These are phyloP conservation scores for Thymelicus acteon DNA, from an alignment of 2,888 invertebrate genomes.

Conservation along the genomic window DNA sequence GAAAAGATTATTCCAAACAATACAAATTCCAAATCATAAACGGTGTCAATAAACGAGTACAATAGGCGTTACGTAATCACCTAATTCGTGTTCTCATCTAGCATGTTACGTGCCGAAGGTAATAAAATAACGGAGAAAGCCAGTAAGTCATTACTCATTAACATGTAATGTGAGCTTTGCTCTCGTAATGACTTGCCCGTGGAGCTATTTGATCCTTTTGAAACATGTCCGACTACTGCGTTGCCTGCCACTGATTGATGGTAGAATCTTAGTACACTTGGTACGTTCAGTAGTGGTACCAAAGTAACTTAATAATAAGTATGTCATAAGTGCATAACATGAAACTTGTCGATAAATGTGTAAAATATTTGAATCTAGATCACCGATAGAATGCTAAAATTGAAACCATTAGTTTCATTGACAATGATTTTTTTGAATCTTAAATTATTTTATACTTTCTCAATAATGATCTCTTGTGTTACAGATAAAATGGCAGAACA, in stretches of 20 bases:
- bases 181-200: background rate
- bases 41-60: constrained; percentile 3
- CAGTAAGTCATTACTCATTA: constrained; percentile 18
- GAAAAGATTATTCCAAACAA: background rate
- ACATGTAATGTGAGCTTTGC: constrained; percentile 6
- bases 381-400: no score
- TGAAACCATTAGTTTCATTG: no score
- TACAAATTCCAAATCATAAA: background rate
- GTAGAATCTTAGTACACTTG: no score
- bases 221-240: background rate
- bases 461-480: constrained; percentile 46
- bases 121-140: constrained; percentile 27
- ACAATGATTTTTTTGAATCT: no score
- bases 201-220: background rate
- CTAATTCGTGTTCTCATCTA: constrained; percentile 4
- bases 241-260: background rate
- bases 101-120: constrained; percentile 17
- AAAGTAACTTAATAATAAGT: no score
- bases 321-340: no score
- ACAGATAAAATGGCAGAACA: constrained; percentile 64
- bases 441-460: background rate
- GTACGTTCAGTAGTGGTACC: no score
- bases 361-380: background rate
- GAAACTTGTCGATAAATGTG: no score
- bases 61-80: constrained; percentile 4